Evolutionary conservation across 1,140 invertebrate genomes (phyloP).

Genomic region (Asbolus verrucosus): DNA sequence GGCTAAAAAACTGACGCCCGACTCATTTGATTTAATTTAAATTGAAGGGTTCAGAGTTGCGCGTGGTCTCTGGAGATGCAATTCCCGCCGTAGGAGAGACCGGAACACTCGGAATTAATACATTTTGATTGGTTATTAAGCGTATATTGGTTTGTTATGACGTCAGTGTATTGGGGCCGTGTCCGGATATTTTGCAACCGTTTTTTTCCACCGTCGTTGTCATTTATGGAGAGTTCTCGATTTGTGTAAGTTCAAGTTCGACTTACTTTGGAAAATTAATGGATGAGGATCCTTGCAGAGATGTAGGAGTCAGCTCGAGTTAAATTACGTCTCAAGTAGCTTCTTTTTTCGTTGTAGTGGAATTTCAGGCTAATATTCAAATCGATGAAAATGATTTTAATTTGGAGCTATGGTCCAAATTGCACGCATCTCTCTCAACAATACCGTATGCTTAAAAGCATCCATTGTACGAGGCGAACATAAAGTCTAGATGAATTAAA

Average conservation of each 20-base stretch:
- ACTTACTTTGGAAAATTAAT: constrained; percentile 35
- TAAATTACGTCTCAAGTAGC: constrained; percentile 28
- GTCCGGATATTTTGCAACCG: constrained; percentile 7
- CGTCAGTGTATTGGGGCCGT: constrained; percentile 38
- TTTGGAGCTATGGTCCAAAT: constrained; percentile 1
- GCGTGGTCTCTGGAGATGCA: constrained; percentile 20
- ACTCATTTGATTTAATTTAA: constrained; percentile 32
- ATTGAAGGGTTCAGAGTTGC: constrained; percentile 16
- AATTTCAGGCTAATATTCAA: constrained; percentile 8
- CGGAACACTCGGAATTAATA: constrained; percentile 43
- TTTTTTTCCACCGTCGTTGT: too few relatives aligned
- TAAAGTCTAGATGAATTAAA: constrained; percentile 27
- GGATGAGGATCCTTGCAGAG: constrained; percentile 16
- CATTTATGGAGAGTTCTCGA: constrained; percentile 14
- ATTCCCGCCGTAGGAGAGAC: constrained; percentile 21
- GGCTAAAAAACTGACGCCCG: neutral
- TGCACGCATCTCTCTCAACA: constrained; percentile 17
- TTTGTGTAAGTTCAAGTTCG: constrained; percentile 12
- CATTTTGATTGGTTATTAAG: constrained; percentile 47
- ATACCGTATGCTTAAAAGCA: constrained; percentile 33
- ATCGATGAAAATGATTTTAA: constrained; percentile 20
- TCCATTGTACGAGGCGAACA: constrained; percentile 5
- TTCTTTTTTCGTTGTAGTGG: constrained; percentile 4
- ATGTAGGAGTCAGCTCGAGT: constrained; percentile 11
- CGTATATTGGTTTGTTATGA: constrained; percentile 42